Base-by-base conservation (phyloP, 1,140 invertebrate genomes). In the Bradynema listronoti region DNA sequence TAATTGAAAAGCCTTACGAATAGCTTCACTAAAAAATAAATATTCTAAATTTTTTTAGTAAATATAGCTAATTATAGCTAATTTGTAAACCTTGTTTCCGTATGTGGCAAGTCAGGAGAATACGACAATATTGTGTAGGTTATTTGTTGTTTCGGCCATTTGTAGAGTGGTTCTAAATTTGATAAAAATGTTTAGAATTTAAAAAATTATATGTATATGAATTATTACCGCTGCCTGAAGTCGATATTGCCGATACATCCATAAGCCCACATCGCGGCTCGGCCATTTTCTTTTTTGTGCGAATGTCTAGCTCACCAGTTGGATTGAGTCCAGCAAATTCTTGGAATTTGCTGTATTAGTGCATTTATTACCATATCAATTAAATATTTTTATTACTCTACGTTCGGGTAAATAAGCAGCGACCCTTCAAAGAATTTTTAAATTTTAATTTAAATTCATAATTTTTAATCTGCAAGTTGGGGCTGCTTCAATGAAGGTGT, bases 281-380 rank as follows among this genome's bases (percentile, higher is more conserved):
- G 19, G 76, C 75, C 73, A 75, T 75, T 56, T 75, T 75, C 52
- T 71, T 72, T 32, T 58, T 65, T 14, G 73, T 75, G 32, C 54
- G 34, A 6, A 57, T 46, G 43, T 78, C 76, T 22, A 75, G 41
- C 34, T 61, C 52, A 34, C 73, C 73, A n/a, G 73, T 75, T 41
- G 58, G 47, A 6, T 43, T 34, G 22, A 75, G 42, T 11, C 72
- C 72, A 6, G 73, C 73, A 64, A 75, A 75, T 52, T 75, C 73
- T 63, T 75, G 73, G 62, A 75, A 75, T 53, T 75, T 78, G 25
- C 72, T 50, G 27, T 51, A 27, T 24, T 50, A 0, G 0, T 68
- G 9, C 30, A 47, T 9, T 43, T 14, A 30, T 64, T 30, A 36
- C 14, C 11, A 25, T 25, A 55, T 25, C 0, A 61, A 57, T n/a